Conservation (phyloP, 2,113 vertebrate genomes). For the Holacanthus passer region DNA sequence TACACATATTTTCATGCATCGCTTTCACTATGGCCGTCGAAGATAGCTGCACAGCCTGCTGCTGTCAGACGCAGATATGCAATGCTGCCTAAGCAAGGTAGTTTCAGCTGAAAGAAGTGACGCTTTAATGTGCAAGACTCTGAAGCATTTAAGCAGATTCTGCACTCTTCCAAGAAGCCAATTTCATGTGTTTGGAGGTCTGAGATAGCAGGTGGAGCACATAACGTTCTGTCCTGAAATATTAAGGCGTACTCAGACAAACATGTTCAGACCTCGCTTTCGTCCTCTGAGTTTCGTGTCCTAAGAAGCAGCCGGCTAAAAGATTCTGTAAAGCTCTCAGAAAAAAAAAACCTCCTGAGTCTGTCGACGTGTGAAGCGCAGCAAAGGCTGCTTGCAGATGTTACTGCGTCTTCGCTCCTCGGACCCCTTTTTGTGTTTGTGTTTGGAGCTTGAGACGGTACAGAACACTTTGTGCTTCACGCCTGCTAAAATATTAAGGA, state of each 20-base stretch:
- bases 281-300: slow-evolving; percentile 22
- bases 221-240: slow-evolving; percentile 42
- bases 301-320: slow-evolving; percentile 16
- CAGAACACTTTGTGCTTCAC: slow-evolving; percentile 46
- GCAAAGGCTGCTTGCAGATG: slow-evolving; percentile 17
- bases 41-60: not conserved
- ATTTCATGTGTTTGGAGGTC: slow-evolving; percentile 7
- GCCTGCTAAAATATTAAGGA: slow-evolving; percentile 70
- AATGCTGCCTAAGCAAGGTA: not conserved
- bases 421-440: slow-evolving; percentile 23
- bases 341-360: not conserved
- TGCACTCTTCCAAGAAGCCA: slow-evolving; percentile 3
- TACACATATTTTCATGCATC: not conserved
- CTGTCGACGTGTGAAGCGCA: slow-evolving; percentile 17
- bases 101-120: not conserved
- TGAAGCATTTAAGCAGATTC: slow-evolving; percentile 2
- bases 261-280: slow-evolving; percentile 3
- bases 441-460: slow-evolving; percentile 30
- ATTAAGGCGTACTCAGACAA: slow-evolving; percentile 47
- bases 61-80: slow-evolving; percentile 21
- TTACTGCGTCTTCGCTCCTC: slow-evolving; percentile 10
- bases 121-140: not conserved
- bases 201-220: slow-evolving; percentile 25
- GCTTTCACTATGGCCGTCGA: not conserved
- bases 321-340: slow-evolving; percentile 4